These are phyloP conservation scores for Atractosteus spatula DNA, from an alignment of 2,113 vertebrate species.

Conservation along the genomic window DNA sequence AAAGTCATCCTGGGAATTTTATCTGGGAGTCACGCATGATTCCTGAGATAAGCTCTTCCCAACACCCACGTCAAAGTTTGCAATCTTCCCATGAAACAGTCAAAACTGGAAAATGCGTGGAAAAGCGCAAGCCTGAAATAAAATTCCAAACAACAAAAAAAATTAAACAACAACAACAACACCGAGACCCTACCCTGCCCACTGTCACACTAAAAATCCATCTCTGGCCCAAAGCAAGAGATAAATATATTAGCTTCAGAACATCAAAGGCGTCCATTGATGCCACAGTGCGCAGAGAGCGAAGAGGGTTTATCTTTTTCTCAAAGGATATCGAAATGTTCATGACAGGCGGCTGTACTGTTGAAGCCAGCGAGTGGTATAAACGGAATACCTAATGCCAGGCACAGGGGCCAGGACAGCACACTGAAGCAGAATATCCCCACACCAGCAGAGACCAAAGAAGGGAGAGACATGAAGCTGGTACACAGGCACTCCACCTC, in stretches of 20 bases:
- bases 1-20: no score
- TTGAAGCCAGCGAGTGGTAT: conserved; percentile 65
- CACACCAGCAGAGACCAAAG: conserved; percentile 57
- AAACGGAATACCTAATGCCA: conserved; percentile 77
- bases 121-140: conserved; percentile 26
- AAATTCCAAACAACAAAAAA: conserved; percentile 1
- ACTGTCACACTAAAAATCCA: conserved; percentile 57
- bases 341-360: conserved; percentile 61
- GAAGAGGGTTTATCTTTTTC: conserved; percentile 59
- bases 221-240: conserved; percentile 51
- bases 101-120: neutral
- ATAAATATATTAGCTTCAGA: conserved; percentile 27
- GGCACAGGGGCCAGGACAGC: conserved; percentile 52
- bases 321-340: conserved; percentile 66
- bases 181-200: conserved; percentile 38
- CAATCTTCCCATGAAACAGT: no score
- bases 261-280: conserved; percentile 73
- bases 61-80: no score
- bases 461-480: conserved; percentile 58
- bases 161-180: no score
- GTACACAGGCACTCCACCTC: conserved; percentile 62
- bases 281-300: conserved; percentile 64
- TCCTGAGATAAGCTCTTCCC: no score
- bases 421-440: conserved; percentile 61
- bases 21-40: no score